A percentile compares a stretch with the other conserved stretches of the same genome.
Conservation (phyloP, 2,797 vertebrate genomes). For the Sebastes wilsoni region DNA sequence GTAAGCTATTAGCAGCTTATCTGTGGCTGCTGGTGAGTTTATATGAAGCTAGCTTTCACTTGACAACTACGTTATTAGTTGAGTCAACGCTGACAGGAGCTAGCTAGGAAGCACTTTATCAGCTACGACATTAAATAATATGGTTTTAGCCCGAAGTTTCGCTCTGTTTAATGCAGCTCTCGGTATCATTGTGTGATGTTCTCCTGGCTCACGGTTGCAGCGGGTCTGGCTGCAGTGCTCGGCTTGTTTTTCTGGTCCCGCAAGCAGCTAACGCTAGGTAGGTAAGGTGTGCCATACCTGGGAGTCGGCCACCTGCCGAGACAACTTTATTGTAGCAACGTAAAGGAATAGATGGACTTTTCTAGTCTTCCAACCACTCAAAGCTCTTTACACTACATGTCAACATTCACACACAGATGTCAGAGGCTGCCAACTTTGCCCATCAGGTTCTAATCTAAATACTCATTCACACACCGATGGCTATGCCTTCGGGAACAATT, state of each 20-base stretch:
- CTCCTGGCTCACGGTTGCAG: constrained; percentile 25
- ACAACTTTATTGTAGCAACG: neutral
- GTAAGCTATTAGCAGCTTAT: constrained; percentile 28
- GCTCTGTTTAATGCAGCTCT: neutral
- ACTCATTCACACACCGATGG: no score
- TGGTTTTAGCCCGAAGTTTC: neutral
- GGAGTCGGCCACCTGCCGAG: neutral
- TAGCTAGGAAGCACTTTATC: neutral
- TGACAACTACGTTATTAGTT: neutral
- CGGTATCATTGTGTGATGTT: neutral
- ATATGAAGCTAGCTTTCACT: constrained; percentile 1
- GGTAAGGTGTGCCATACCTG: constrained; percentile 65
- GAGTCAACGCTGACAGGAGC: neutral
- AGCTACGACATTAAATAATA: accelerated
- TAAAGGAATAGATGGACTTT: neutral
- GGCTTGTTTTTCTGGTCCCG: constrained; percentile 82
- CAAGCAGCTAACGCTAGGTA: constrained; percentile 62
- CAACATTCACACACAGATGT: no score
- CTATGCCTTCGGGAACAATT: no score
- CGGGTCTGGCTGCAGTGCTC: constrained; percentile 40
- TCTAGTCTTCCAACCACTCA: no score
- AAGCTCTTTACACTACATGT: no score
- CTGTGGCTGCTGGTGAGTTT: neutral
- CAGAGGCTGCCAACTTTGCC: no score
- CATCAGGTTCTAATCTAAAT: no score